phyloP scores from a whole-genome alignment of 2,888 invertebrate species.

The Chalcosyrphus nemorum region DNA sequence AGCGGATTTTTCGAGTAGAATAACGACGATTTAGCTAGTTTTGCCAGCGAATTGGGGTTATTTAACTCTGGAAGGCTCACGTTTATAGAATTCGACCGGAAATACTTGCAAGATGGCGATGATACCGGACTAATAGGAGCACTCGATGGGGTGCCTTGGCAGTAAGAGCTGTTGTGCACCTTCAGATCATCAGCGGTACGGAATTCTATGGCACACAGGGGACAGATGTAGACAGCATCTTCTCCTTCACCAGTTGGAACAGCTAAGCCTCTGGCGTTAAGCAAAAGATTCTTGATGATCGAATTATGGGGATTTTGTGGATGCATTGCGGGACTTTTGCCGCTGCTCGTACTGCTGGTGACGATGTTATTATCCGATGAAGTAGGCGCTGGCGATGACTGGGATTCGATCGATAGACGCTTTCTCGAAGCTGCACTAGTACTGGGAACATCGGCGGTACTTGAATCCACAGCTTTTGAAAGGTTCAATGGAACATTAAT shows the following conservation, averaged over 20 bases:
- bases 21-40: conserved; percentile 80
- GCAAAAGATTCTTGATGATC: conserved; percentile 89
- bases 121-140: conserved; percentile 81
- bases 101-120: conserved; percentile 82
- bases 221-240: conserved; percentile 87
- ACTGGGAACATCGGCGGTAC: conserved; percentile 31
- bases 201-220: conserved; percentile 90
- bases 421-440: conserved; percentile 74
- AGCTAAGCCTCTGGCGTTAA: conserved; percentile 85
- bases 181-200: conserved; percentile 91
- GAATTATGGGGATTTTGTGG: conserved; percentile 87
- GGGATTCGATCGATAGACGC: conserved; percentile 75
- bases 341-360: conserved; percentile 47
- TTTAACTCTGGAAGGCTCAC: conserved; percentile 84
- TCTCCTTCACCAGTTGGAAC: conserved; percentile 84
- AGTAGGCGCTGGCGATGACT: conserved; percentile 66
- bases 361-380: conserved; percentile 47
- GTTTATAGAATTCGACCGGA: conserved; percentile 85
- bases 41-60: conserved; percentile 80
- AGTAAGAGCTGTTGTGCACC: conserved; percentile 90
- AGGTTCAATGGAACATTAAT: conserved; percentile 76
- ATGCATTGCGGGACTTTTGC: conserved; percentile 80
- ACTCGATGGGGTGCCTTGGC: conserved; percentile 85
- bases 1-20: conserved; percentile 80
- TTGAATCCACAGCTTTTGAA: conserved; percentile 74